phyloP scores from a whole-genome alignment of 2,888 invertebrate genomes.

The Pachydiplax longipennis region DNA sequence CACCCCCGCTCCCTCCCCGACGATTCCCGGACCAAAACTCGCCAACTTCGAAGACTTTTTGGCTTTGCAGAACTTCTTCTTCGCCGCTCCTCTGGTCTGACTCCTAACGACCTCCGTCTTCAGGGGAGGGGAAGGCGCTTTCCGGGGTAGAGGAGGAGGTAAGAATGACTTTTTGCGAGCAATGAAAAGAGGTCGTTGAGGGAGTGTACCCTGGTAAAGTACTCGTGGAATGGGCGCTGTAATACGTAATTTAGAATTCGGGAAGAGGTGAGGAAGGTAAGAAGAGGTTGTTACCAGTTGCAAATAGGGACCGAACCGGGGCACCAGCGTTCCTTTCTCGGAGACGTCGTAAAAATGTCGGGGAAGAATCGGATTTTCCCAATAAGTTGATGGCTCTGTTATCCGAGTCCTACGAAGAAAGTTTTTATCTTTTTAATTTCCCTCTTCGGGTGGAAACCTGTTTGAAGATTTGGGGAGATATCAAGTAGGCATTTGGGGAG shows the following conservation, averaged over 20 bases:
- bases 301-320: neutral
- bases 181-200: neutral
- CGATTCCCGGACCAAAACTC: neutral
- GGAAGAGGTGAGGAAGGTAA: neutral
- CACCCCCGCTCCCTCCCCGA: neutral
- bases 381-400: conserved; percentile 1
- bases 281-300: neutral
- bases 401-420: neutral
- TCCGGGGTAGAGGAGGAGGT: neutral
- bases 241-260: neutral
- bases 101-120: neutral
- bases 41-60: neutral
- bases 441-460: neutral
- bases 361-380: neutral
- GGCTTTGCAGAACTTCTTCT: neutral
- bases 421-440: conserved; percentile 3
- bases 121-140: neutral
- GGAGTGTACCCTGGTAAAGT: neutral
- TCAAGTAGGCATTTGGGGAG: neutral
- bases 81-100: neutral
- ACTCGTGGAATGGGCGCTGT: neutral
- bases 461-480: neutral
- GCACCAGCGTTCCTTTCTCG: neutral
- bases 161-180: neutral
- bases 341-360: neutral